Conservation (phyloP, 1,140 invertebrate species). For the Metopolophium dirhodum region DNA sequence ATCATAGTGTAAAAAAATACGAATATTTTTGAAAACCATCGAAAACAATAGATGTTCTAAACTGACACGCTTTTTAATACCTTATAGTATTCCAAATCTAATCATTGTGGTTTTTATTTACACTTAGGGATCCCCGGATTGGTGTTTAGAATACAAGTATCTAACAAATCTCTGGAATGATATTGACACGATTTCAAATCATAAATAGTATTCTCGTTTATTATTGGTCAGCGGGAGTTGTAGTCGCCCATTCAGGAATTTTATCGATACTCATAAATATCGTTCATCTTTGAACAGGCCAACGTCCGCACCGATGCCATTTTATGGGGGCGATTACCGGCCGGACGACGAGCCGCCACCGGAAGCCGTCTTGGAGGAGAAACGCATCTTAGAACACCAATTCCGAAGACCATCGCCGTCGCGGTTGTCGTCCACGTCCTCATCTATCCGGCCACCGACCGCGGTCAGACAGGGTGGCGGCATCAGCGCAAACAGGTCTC, state of each 20-base stretch:
- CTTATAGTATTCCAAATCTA: not conserved
- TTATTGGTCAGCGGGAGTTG: not conserved
- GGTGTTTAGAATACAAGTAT: not conserved
- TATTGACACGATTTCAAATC: not conserved
- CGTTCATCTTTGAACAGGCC: not conserved
- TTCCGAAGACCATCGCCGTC: constrained; percentile 27
- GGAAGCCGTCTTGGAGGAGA: constrained; percentile 42
- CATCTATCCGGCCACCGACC: not conserved
- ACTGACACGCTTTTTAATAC: not conserved
- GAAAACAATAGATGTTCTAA: not conserved
- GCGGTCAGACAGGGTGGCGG: not conserved
- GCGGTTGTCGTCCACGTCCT: not conserved
- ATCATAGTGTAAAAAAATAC: not conserved
- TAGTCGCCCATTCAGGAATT: not conserved
- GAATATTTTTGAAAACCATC: not conserved
- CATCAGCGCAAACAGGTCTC: not conserved
- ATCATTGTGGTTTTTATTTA: not conserved
- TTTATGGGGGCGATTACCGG: constrained; percentile 37
- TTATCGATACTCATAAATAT: not conserved
- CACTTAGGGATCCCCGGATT: too few species aligned
- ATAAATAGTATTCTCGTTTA: not conserved
- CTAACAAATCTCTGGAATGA: too few species aligned
- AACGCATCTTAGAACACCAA: constrained; percentile 40
- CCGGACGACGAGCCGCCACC: constrained; percentile 42
- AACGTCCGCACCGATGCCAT: not conserved